phyloP scores from a whole-genome alignment of 2,888 invertebrate genomes.

The Lissonota sp. region DNA sequence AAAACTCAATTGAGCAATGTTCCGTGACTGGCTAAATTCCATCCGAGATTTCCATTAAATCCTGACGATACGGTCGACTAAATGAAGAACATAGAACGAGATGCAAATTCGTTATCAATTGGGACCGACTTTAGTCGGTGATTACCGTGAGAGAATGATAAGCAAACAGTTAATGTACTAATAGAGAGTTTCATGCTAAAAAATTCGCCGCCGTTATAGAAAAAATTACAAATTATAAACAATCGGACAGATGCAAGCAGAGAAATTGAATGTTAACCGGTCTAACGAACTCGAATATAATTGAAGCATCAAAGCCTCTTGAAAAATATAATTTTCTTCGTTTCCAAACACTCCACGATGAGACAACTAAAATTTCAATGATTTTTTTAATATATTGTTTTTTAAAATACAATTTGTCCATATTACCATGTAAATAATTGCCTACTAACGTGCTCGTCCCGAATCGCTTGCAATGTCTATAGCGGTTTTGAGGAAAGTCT shows the following conservation, averaged over 20 bases:
- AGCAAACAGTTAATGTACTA: slow-evolving; percentile 57
- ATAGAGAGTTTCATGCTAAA: slow-evolving; percentile 48
- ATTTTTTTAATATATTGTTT: not conserved
- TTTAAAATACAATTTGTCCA: slow-evolving; percentile 11
- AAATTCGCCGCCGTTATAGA: slow-evolving; percentile 17
- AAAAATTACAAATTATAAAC: slow-evolving; percentile 42
- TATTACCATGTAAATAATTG: slow-evolving; percentile 61
- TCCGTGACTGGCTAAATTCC: slow-evolving; percentile 46
- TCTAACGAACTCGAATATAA: slow-evolving; percentile 18
- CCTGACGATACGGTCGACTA: slow-evolving; percentile 16
- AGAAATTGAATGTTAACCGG: slow-evolving; percentile 27
- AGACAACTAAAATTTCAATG: slow-evolving; percentile 5
- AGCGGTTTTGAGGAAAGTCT: slow-evolving; percentile 29
- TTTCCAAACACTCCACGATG: slow-evolving; percentile 34
- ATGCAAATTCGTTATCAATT: not conserved
- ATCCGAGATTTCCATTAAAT: slow-evolving; percentile 22
- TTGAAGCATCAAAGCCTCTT: slow-evolving; percentile 11
- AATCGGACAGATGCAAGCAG: slow-evolving; percentile 18
- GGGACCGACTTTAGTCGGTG: slow-evolving; percentile 48
- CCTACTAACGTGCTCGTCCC: slow-evolving; percentile 44
- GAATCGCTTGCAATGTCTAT: slow-evolving; percentile 49
- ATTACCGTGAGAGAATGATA: slow-evolving; percentile 42
- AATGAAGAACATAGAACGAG: not conserved
- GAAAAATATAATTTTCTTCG: slow-evolving; percentile 49
- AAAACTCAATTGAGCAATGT: slow-evolving; percentile 50